Evolutionary conservation across 1,140 invertebrate species (phyloP).

Genomic region (Bicyclus anynana): DNA sequence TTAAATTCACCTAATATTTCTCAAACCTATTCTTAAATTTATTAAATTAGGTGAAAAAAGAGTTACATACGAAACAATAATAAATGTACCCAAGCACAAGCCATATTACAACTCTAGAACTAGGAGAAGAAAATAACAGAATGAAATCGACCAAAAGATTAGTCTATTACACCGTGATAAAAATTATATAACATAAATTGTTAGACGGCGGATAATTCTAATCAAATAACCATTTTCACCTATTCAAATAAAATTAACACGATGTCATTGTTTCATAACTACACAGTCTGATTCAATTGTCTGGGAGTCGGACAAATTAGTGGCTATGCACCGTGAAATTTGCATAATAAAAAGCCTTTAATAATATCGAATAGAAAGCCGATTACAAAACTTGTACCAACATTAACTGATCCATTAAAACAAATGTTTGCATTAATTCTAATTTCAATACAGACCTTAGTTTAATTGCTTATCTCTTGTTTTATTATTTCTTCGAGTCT

Average conservation of each 20-base stretch:
- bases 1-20: no score
- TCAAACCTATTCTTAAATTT: no score
- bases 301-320: constrained; percentile 33
- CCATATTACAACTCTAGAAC: no score
- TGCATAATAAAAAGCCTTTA: constrained; percentile 26
- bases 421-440: constrained; percentile 16
- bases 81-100: no score
- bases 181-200: neutral
- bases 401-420: constrained; percentile 15
- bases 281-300: constrained; percentile 25
- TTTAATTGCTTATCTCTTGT: constrained; percentile 15
- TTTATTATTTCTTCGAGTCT: neutral
- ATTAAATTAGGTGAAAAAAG: no score
- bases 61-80: no score
- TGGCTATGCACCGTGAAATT: constrained; percentile 25
- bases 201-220: neutral
- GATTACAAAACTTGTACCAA: constrained; percentile 12
- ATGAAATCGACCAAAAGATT: no score
- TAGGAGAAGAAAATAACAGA: no score
- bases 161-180: no score
- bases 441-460: constrained; percentile 6
- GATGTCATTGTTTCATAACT: constrained; percentile 21
- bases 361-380: constrained; percentile 14
- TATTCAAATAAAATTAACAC: constrained; percentile 1
- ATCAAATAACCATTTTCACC: neutral